Conservation (phyloP, 1,140 invertebrate genomes). For the Drosophila rhopaloa region DNA sequence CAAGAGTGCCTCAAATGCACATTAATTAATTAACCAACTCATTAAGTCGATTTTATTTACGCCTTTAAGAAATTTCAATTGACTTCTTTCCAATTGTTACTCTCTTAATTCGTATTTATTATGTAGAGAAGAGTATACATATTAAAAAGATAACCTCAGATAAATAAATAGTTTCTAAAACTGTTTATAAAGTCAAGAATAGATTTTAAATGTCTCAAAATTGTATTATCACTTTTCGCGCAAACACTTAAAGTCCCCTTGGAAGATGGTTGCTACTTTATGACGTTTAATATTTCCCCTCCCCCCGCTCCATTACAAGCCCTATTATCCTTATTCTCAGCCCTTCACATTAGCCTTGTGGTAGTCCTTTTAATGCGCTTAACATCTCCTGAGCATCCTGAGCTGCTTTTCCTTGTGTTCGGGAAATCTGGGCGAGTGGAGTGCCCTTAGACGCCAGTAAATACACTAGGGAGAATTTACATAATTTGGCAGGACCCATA, state of each 20-base stretch:
- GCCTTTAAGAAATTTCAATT: no score
- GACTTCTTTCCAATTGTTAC: no score
- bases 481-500: not conserved
- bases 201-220: no score
- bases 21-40: not conserved
- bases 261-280: conserved; percentile 18
- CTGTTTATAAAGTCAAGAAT: no score
- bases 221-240: conserved; percentile 1
- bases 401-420: conserved; percentile 35
- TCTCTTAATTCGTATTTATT: no score
- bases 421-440: conserved; percentile 16
- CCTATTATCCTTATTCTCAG: not conserved
- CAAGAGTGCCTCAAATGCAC: no score
- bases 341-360: conserved; percentile 33
- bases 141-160: no score
- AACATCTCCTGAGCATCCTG: conserved; percentile 40
- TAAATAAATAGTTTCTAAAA: no score
- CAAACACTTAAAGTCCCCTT: conserved; percentile 24
- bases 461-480: conserved; percentile 12
- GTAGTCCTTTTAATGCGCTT: conserved; percentile 62
- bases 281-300: conserved; percentile 20
- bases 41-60: not conserved
- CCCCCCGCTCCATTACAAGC: not conserved
- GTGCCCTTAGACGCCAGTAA: conserved; percentile 8
- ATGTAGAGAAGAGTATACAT: no score